Percentiles rank a stretch among this genome's conserved stretches.
Evolutionary conservation across 1,140 invertebrate genomes (phyloP).

Genomic region (Papilio glaucus): DNA sequence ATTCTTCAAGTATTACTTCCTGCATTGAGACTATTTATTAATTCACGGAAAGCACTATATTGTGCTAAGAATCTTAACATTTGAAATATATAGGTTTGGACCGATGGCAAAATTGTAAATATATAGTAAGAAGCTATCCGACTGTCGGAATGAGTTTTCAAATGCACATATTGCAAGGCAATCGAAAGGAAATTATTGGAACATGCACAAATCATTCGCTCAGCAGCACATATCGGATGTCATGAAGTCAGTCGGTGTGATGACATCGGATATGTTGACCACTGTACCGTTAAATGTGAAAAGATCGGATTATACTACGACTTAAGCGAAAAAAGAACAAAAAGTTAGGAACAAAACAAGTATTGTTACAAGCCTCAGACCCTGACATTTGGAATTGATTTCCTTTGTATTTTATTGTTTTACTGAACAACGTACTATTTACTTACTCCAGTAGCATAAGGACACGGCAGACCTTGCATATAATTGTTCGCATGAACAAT

Average conservation of each 20-base stretch:
- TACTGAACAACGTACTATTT: background rate
- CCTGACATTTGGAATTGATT: background rate
- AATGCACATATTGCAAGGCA: background rate
- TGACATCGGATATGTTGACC: constrained; percentile 22
- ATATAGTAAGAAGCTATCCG: too few relatives aligned
- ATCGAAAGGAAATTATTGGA: background rate
- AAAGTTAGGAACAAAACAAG: constrained; percentile 5
- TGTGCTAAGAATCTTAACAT: too few relatives aligned
- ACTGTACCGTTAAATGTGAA: constrained; percentile 23
- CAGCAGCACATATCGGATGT: background rate
- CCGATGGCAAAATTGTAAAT: too few relatives aligned
- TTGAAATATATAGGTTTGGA: too few relatives aligned
- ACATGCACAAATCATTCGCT: constrained; percentile 5
- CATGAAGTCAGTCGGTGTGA: background rate
- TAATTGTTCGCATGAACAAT: background rate
- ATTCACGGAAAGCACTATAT: too few relatives aligned
- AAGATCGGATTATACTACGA: constrained; percentile 10
- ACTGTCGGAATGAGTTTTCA: background rate
- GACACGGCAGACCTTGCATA: too few relatives aligned
- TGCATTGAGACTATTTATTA: too few relatives aligned
- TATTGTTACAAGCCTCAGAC: background rate
- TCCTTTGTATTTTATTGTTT: background rate
- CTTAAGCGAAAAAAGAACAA: background rate
- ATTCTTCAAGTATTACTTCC: background rate
- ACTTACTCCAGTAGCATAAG: too few relatives aligned